Conservation (phyloP, 1,140 invertebrate genomes). For the Diorhabda carinulata region DNA sequence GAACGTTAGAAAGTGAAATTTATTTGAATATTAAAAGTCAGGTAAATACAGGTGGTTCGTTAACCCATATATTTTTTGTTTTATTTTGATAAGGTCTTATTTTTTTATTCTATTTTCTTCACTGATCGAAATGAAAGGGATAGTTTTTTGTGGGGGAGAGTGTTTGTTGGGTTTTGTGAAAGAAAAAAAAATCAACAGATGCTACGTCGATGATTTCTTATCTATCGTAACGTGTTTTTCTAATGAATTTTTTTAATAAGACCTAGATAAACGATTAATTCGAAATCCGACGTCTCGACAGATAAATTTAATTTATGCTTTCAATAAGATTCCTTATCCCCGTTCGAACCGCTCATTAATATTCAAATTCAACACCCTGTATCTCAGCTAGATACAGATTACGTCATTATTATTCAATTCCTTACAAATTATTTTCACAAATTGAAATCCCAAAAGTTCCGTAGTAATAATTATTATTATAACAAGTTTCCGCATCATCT, state of each 20-base stretch:
- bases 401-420: too few species aligned
- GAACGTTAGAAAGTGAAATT: conserved; percentile 25
- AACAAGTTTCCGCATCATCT: too few species aligned
- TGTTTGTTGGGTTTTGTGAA: conserved; percentile 14
- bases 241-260: conserved; percentile 16
- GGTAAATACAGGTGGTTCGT: conserved; percentile 27
- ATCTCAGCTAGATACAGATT: too few species aligned
- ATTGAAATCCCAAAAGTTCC: too few species aligned
- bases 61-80: conserved; percentile 17
- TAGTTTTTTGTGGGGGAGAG: conserved; percentile 22
- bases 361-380: too few species aligned
- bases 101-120: neutral
- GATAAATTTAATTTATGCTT: conserved; percentile 7
- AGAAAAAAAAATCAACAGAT: conserved; percentile 18
- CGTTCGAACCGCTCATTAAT: too few species aligned
- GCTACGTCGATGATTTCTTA: conserved; percentile 16
- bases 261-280: conserved; percentile 16
- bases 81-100: neutral
- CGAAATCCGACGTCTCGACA: conserved; percentile 7
- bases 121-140: conserved; percentile 23
- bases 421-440: too few species aligned
- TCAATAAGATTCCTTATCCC: neutral
- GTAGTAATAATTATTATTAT: too few species aligned
- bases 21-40: conserved; percentile 28
- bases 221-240: conserved; percentile 17